Evolutionary conservation across 2,888 invertebrate species (phyloP), one percentile per base, ranked within the genome.

Genomic region (Anodontia alba): DNA sequence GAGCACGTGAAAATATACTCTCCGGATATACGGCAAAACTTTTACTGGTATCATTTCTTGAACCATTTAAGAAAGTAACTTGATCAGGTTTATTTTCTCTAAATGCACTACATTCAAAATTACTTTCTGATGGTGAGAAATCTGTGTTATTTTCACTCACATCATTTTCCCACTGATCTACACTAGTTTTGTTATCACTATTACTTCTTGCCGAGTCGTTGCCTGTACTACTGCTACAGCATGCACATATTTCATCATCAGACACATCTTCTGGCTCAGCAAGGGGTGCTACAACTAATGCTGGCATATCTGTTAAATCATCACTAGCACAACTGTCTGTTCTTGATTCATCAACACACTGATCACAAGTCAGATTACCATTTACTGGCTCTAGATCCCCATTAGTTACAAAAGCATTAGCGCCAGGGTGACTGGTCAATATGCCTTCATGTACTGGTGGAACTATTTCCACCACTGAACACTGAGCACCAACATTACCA

Each of bases 201-300:
- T 29, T 26, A 38, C 70, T 70, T 68, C 42, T 54, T 29, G 68
- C 23, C n/a, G 43, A 49, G 33, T 62, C 33, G 5, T 3, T 62
- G 1, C 62, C 62, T 29, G 33, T 31, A 62, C 33, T 62, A 33
- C 62, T 62, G 33, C 33, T 33, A 33, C 33, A 62, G n/a, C 31
- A 62, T 33, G 33, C 33, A 62, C 62, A 31, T 33, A 62, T 33
- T 67, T 86, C 87, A 78, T 87, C 87, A 81, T 89, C 89, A 70
- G 82, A 82, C 33, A 80, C 43, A 71, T 79, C 76, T 49, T 89
- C 89, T 36, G 88, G 87, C n/a, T 83, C 66, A 23, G 87, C 88
- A 54, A 87, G 80, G 20, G 87, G 88, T 15, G 87, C 87, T 43
- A 81, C 49, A 33, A 72, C 33, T 33, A 74, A 54, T 38, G 57